Conservation (phyloP, 2,797 vertebrate species). For the Takifugu ocellatus region DNA sequence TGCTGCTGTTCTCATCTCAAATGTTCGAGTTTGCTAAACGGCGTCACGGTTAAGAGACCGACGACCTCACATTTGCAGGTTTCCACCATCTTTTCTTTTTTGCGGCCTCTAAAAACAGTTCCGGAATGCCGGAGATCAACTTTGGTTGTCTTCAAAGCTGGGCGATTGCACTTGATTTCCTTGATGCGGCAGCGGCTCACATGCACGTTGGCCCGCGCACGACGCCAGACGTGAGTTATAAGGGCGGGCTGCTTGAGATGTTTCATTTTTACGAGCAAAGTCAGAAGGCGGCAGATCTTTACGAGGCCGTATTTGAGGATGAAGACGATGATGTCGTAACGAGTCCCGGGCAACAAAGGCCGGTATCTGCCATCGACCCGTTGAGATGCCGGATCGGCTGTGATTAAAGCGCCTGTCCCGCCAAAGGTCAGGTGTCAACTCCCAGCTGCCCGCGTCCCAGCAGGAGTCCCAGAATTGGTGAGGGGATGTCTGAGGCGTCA, state of each 20-base stretch:
- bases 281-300: too few relatives aligned
- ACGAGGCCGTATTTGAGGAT: background rate
- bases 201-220: too few relatives aligned
- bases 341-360: too few relatives aligned
- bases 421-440: slow-evolving; percentile 57
- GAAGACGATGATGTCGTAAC: background rate
- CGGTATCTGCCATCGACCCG: background rate
- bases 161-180: too few relatives aligned
- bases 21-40: slow-evolving; percentile 33
- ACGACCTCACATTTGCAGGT: slow-evolving; percentile 31
- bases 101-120: slow-evolving; percentile 1
- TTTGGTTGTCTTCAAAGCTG: background rate
- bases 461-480: slow-evolving; percentile 35
- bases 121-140: background rate
- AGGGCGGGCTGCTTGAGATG: too few relatives aligned
- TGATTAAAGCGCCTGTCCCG: slow-evolving; percentile 57
- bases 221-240: too few relatives aligned
- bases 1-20: slow-evolving; percentile 27
- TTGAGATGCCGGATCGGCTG: background rate
- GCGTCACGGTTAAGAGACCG: slow-evolving; percentile 18
- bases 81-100: slow-evolving; percentile 10
- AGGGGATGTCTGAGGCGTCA: slow-evolving; percentile 61
- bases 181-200: slow-evolving; percentile 3
- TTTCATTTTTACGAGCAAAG: too few relatives aligned
- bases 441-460: slow-evolving; percentile 55